phyloP scores from a whole-genome alignment of 2,888 invertebrate species.

The Hydriomena furcata region DNA sequence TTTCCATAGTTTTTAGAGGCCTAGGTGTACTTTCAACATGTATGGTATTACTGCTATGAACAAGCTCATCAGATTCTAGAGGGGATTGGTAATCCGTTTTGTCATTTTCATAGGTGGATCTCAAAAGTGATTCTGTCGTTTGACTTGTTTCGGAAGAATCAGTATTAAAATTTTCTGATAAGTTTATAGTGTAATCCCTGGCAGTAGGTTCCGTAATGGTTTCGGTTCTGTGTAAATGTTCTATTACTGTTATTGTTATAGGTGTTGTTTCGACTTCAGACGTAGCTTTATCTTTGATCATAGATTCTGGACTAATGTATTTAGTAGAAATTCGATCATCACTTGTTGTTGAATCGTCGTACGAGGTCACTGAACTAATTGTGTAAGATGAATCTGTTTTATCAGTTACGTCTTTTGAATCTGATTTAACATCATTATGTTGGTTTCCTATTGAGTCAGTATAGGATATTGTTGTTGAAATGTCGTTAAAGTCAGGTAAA shows the following conservation, averaged over 20 bases:
- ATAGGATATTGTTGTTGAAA: slow-evolving; percentile 4
- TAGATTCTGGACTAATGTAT: not conserved
- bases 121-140: slow-evolving; percentile 21
- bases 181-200: not conserved
- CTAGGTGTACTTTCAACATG: slow-evolving; percentile 65
- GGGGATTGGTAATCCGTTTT: slow-evolving; percentile 25
- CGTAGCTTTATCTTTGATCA: not conserved
- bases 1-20: slow-evolving; percentile 49
- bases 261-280: slow-evolving; percentile 6
- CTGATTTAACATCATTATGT: not conserved
- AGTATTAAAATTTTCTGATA: not conserved
- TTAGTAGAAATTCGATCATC: slow-evolving; percentile 8
- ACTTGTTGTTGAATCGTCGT: slow-evolving; percentile 16
- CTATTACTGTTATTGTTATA: not conserved
- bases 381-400: slow-evolving; percentile 2
- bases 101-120: slow-evolving; percentile 21
- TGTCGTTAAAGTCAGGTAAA: slow-evolving; percentile 19
- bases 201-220: slow-evolving; percentile 8
- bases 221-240: not conserved
- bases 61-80: slow-evolving; percentile 50
- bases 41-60: slow-evolving; percentile 67
- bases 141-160: slow-evolving; percentile 3
- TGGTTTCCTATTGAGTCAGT: slow-evolving; percentile 4
- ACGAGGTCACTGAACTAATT: not conserved
- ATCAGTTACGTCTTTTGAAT: not conserved